Conservation (phyloP, 2,797 vertebrate genomes). For the Melanotaenia nigrans region DNA sequence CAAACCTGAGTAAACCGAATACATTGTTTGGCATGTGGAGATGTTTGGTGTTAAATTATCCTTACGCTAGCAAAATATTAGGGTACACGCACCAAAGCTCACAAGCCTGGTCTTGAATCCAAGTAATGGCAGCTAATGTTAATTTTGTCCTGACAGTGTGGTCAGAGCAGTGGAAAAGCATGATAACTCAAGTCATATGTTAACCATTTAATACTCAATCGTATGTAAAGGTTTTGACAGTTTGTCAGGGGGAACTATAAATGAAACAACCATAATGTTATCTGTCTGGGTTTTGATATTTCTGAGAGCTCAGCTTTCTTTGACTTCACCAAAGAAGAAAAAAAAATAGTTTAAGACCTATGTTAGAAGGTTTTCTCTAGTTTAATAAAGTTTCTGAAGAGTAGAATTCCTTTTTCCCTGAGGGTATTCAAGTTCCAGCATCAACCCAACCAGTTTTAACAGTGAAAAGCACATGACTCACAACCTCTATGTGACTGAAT, state of each 20-base stretch:
- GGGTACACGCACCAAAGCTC: constrained; percentile 27
- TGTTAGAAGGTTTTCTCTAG: constrained; percentile 49
- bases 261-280: not conserved
- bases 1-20: constrained; percentile 46
- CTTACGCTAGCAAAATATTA: constrained; percentile 55
- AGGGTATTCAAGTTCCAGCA: constrained; percentile 84
- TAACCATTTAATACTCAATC: not conserved
- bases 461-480: constrained; percentile 82
- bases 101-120: constrained; percentile 68
- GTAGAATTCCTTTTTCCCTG: constrained; percentile 77
- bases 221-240: not conserved
- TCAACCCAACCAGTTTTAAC: constrained; percentile 79
- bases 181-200: constrained; percentile 15
- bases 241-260: constrained; percentile 1
- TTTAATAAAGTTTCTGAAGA: constrained; percentile 70
- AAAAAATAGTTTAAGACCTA: constrained; percentile 30
- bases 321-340: constrained; percentile 4
- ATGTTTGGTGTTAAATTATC: constrained; percentile 60
- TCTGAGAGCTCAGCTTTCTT: not conserved
- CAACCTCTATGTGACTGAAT: constrained; percentile 79
- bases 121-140: constrained; percentile 24
- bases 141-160: constrained; percentile 29
- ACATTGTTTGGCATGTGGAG: constrained; percentile 33
- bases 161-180: constrained; percentile 40
- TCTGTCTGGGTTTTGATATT: constrained; percentile 8